Conservation (phyloP, 2,797 vertebrate genomes). For the Sphenodon punctatus region DNA sequence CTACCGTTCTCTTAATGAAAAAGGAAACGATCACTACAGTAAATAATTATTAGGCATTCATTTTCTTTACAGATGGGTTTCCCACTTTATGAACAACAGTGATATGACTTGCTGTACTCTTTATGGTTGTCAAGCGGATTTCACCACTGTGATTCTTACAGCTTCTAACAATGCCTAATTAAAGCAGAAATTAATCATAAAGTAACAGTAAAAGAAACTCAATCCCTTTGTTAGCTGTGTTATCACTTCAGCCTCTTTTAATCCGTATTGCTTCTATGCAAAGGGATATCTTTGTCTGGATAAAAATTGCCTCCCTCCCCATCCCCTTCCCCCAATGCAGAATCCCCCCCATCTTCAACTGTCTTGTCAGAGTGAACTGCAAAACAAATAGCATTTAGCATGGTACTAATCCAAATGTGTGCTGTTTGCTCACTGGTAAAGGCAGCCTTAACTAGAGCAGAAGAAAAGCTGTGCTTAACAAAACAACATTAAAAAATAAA, state of each 20-base stretch:
- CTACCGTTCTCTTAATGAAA: not conserved
- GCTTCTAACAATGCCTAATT: conserved; percentile 70
- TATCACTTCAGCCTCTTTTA: conserved; percentile 54
- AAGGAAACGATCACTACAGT: not conserved
- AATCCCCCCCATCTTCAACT: conserved; percentile 60
- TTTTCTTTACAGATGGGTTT: conserved; percentile 13
- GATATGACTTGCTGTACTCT: conserved; percentile 32
- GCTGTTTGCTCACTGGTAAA: conserved; percentile 61
- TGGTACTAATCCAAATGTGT: conserved; percentile 64
- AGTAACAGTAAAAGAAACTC: conserved; percentile 60
- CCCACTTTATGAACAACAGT: not conserved
- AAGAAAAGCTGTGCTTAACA: conserved; percentile 11
- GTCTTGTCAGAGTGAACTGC: conserved; percentile 61
- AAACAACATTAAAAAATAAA: not conserved
- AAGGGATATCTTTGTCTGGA: conserved; percentile 48
- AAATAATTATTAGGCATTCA: conserved; percentile 23
- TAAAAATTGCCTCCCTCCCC: conserved; percentile 60
- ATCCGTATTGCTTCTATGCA: conserved; percentile 49
- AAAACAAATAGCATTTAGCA: conserved; percentile 67
- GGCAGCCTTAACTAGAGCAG: conserved; percentile 51
- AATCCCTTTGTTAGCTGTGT: conserved; percentile 34
- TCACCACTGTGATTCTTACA: conserved; percentile 47
- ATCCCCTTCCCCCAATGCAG: conserved; percentile 63
- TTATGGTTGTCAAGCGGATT: conserved; percentile 68
- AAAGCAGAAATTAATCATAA: conserved; percentile 71